These are phyloP conservation scores for Elymnias hypermnestra DNA, from an alignment of 1,140 invertebrate genomes.

Conservation along the genomic window DNA sequence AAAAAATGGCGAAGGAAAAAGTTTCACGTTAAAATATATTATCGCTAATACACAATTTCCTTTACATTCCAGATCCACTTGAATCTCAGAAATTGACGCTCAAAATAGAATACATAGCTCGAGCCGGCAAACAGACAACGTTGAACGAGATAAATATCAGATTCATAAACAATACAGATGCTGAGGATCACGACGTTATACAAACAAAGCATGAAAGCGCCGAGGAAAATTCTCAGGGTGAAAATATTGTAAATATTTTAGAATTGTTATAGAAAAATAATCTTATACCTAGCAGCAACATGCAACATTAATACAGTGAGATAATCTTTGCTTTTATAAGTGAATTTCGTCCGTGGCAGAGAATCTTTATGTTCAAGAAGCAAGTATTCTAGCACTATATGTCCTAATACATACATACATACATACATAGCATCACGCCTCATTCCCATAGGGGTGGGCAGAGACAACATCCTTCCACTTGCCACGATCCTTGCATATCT, in stretches of 20 bases:
- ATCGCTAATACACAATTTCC: too few relatives aligned
- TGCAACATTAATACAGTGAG: not conserved
- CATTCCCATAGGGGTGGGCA: too few relatives aligned
- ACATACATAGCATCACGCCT: too few relatives aligned
- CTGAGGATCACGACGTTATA: not conserved
- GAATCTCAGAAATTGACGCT: slow-evolving; percentile 8
- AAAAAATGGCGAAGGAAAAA: too few relatives aligned
- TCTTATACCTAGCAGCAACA: not conserved
- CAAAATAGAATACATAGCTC: slow-evolving; percentile 22
- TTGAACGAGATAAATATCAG: slow-evolving; percentile 18
- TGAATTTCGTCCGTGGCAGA: too few relatives aligned
- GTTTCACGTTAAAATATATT: too few relatives aligned
- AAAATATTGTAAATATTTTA: not conserved
- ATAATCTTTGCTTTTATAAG: too few relatives aligned
- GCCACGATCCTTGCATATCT: too few relatives aligned
- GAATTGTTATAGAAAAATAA: not conserved
- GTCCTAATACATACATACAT: too few relatives aligned
- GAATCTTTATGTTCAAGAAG: too few relatives aligned
- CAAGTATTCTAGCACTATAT: too few relatives aligned
- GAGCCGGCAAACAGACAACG: slow-evolving; percentile 10
- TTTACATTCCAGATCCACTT: slow-evolving; percentile 5
- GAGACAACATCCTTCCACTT: too few relatives aligned
- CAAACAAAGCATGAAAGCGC: not conserved
- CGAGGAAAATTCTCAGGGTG: not conserved
- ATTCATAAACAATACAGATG: slow-evolving; percentile 14